phyloP scores from a whole-genome alignment of 2,797 vertebrate species.

The Malacoctenus gilli region DNA sequence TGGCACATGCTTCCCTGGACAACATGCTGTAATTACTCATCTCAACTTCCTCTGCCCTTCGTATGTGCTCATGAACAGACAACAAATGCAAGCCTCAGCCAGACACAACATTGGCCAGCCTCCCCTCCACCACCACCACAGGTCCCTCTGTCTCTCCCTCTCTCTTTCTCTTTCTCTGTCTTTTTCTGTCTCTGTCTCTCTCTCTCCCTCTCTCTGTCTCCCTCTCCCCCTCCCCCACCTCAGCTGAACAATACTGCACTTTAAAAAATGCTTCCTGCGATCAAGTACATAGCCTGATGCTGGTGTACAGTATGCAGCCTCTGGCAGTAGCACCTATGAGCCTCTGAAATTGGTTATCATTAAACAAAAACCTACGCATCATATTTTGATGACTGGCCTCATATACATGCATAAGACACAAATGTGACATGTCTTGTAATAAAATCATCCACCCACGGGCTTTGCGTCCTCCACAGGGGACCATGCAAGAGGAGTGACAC shows the following conservation, averaged over 20 bases:
- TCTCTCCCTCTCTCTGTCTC: conserved; percentile 21
- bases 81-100: conserved; percentile 78
- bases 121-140: too few relatives aligned
- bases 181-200: conserved; percentile 16
- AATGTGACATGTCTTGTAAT: conserved; percentile 29
- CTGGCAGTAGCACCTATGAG: conserved; percentile 7
- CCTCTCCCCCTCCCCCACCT: conserved; percentile 53
- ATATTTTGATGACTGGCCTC: conserved; percentile 36
- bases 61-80: conserved; percentile 57
- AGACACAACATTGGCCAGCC: conserved; percentile 81
- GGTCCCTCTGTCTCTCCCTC: conserved; percentile 7
- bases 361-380: conserved; percentile 39
- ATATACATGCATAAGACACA: conserved; percentile 44
- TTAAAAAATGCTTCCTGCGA: conserved; percentile 74
- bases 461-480: conserved; percentile 25
- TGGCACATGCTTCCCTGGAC: background rate
- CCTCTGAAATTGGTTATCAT: conserved; percentile 20
- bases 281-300: conserved; percentile 65
- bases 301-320: conserved; percentile 23
- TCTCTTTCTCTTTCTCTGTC: conserved; percentile 9
- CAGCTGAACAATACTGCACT: conserved; percentile 75
- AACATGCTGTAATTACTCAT: conserved; percentile 6
- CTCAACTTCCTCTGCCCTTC: conserved; percentile 22
- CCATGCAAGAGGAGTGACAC: too few relatives aligned
- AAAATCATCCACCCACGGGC: conserved; percentile 33